A percentile compares a stretch with the other conserved stretches of the same genome.
Conservation (phyloP, 2,113 vertebrate genomes). For the Lethenteron reissneri region DNA sequence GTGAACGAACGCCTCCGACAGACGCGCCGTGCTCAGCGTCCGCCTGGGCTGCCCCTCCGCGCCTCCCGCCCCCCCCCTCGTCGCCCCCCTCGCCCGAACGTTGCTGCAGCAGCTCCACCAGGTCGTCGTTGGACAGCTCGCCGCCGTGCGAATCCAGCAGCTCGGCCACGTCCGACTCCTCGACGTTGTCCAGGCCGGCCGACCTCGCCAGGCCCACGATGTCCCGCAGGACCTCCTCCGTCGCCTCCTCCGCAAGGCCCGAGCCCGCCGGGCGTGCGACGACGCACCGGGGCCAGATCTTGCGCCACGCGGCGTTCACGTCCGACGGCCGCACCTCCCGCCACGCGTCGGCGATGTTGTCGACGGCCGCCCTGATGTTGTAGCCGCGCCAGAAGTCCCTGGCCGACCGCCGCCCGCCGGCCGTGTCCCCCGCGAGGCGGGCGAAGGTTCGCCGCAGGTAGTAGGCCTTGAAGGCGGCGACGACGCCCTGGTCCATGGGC, state of each 20-base stretch:
- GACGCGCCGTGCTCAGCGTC: not conserved
- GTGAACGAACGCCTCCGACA: not conserved
- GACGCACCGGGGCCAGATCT: constrained; percentile 1
- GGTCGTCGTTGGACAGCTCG: not conserved
- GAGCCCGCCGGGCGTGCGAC: not conserved
- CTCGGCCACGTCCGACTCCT: not conserved
- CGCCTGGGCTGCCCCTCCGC: not conserved
- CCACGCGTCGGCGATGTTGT: constrained; percentile 4
- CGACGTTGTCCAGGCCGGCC: not conserved
- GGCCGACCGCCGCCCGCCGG: not conserved
- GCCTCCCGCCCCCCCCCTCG: not conserved
- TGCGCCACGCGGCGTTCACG: not conserved
- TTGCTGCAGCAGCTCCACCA: not conserved
- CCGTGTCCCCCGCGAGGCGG: not conserved
- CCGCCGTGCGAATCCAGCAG: not conserved
- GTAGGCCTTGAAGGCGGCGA: constrained; percentile 8
- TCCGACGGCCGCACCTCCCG: not conserved
- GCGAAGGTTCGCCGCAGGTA: not conserved
- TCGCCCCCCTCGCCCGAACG: not conserved
- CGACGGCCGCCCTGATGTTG: not conserved
- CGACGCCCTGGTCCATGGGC: constrained; percentile 9
- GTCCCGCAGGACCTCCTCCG: not conserved
- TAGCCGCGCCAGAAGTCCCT: not conserved
- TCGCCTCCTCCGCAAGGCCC: not conserved
- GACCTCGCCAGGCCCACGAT: not conserved